phyloP scores from a whole-genome alignment of 2,797 vertebrate species.

The Leucoraja ocellata region DNA sequence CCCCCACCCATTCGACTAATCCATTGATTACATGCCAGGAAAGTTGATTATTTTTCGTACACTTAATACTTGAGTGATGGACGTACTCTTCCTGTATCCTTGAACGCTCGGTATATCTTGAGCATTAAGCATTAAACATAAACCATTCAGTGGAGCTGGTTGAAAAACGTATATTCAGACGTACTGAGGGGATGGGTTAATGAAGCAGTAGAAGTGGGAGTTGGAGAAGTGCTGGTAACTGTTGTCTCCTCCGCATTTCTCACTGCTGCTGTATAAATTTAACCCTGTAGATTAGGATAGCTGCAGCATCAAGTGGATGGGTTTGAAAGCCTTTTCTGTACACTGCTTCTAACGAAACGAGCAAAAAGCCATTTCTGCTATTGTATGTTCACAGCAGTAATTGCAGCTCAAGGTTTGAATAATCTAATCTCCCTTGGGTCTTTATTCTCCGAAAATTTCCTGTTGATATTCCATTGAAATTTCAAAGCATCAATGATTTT shows the following conservation, averaged over 20 bases:
- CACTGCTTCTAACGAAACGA: background rate
- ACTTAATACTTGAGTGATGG: conserved; percentile 54
- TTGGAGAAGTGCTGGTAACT: conserved; percentile 44
- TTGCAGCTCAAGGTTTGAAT: conserved; percentile 47
- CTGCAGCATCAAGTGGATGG: conserved; percentile 26
- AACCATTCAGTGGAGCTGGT: conserved; percentile 12
- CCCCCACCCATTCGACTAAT: conserved; percentile 51
- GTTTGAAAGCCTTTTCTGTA: conserved; percentile 26
- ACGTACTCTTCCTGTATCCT: background rate
- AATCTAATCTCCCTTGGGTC: conserved; percentile 50
- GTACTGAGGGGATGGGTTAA: conserved; percentile 42
- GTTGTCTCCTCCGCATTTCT: conserved; percentile 36
- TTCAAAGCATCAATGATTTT: conserved; percentile 51
- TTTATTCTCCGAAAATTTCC: conserved; percentile 39
- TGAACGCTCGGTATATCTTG: background rate
- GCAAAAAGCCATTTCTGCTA: background rate
- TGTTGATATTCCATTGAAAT: conserved; percentile 43
- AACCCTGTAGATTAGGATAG: conserved; percentile 20
- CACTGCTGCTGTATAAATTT: conserved; percentile 34
- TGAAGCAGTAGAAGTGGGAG: conserved; percentile 52
- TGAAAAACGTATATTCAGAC: background rate
- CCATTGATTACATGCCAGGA: conserved; percentile 61
- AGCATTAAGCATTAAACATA: background rate
- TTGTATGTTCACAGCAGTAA: background rate
- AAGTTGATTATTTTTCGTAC: conserved; percentile 59